Percentiles rank a stretch among this genome's conserved stretches.
Evolutionary conservation across 2,888 invertebrate genomes (phyloP).

Genomic region (Cataglyphis livida): DNA sequence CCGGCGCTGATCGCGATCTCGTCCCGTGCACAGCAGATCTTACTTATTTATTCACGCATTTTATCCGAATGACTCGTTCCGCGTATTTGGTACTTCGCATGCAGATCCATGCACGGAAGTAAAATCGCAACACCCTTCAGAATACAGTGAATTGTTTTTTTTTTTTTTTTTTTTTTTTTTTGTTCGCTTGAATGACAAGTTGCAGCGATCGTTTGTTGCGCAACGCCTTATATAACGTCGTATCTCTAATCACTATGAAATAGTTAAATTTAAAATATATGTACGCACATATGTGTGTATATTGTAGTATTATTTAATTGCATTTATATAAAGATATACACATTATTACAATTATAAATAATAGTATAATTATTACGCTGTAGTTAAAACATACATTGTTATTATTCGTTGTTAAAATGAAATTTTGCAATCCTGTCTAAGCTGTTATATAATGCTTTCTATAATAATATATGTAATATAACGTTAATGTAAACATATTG

Average conservation of each 20-base stretch:
- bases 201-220: conserved; percentile 13
- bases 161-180: neutral
- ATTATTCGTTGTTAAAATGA: neutral
- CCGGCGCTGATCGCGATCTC: conserved; percentile 47
- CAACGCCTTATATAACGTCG: conserved; percentile 19
- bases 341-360: neutral
- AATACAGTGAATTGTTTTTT: conserved; percentile 23
- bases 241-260: neutral
- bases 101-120: neutral
- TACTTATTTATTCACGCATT: conserved; percentile 68
- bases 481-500: neutral
- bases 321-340: too few species aligned
- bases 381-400: neutral
- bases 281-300: neutral
- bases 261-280: neutral
- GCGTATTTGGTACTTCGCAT: conserved; percentile 29
- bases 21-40: conserved; percentile 55
- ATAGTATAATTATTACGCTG: neutral
- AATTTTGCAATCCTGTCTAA: neutral
- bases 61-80: conserved; percentile 52
- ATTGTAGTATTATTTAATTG: neutral
- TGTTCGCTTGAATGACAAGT: neutral
- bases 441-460: neutral
- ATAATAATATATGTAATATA: neutral
- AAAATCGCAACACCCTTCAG: conserved; percentile 11